Percentiles rank a stretch among this genome's conserved stretches.
Conservation (phyloP, 2,888 invertebrate species). For the Calliopum simillimum region DNA sequence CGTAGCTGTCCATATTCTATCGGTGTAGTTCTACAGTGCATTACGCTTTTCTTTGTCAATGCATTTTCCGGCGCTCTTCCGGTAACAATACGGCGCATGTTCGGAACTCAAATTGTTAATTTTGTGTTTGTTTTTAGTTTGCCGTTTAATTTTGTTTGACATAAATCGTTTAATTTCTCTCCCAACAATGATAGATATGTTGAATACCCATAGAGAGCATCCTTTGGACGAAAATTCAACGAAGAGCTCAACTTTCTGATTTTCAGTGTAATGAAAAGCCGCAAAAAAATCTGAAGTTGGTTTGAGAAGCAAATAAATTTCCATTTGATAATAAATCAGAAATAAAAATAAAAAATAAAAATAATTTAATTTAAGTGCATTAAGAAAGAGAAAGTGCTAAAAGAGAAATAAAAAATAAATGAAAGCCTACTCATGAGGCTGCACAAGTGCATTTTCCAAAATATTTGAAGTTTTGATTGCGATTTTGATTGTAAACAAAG, state of each 20-base stretch:
- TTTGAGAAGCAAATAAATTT: neutral
- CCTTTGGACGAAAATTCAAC: neutral
- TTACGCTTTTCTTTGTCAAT: too few relatives aligned
- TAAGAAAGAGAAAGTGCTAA: conserved; percentile 2
- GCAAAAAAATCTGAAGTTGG: neutral
- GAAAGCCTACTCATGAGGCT: too few relatives aligned
- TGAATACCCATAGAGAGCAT: neutral
- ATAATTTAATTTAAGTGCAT: neutral
- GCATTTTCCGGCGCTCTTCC: too few relatives aligned
- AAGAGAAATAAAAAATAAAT: too few relatives aligned
- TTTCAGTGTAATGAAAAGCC: conserved; percentile 25
- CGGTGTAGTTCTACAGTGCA: too few relatives aligned
- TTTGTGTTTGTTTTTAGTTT: too few relatives aligned
- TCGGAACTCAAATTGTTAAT: too few relatives aligned
- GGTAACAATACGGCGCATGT: too few relatives aligned
- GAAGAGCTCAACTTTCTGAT: conserved; percentile 8
- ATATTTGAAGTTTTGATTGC: neutral
- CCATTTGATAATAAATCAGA: neutral
- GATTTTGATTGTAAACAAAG: conserved; percentile 11
- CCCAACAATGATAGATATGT: neutral
- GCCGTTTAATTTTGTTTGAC: neutral
- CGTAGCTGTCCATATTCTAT: too few relatives aligned
- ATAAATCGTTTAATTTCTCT: neutral
- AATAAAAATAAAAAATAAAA: neutral
- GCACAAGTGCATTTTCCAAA: neutral